Percentiles rank a stretch among this genome's conserved stretches.
Evolutionary conservation across 2,797 vertebrate genomes (phyloP).

Genomic region (Pangasius macronema): DNA sequence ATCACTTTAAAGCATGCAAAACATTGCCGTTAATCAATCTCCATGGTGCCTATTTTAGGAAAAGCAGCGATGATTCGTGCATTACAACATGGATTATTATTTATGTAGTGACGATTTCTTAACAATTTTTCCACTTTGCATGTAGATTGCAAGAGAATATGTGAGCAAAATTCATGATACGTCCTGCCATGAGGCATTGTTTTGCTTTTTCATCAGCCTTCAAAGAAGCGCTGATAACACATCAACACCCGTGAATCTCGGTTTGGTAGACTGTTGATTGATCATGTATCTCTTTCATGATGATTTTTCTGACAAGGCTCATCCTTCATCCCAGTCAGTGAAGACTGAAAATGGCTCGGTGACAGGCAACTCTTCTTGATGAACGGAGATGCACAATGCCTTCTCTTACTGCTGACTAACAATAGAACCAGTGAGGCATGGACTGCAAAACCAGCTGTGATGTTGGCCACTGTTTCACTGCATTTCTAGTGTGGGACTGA

Average conservation of each 20-base stretch:
- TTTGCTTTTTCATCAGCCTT: conserved; percentile 29
- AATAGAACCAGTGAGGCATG: conserved; percentile 41
- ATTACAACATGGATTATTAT: not conserved
- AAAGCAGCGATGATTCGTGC: not conserved
- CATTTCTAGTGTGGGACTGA: not conserved
- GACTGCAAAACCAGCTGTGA: conserved; percentile 4
- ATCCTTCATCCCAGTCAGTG: conserved; percentile 63
- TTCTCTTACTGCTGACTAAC: conserved; percentile 61
- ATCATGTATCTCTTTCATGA: conserved; percentile 67
- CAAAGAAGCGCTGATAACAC: conserved; percentile 59
- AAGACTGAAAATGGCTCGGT: conserved; percentile 61
- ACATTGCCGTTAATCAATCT: not conserved
- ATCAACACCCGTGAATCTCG: conserved; percentile 70
- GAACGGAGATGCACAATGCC: conserved; percentile 64
- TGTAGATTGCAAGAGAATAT: not conserved
- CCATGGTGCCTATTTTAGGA: not conserved
- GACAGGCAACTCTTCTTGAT: conserved; percentile 67
- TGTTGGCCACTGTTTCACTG: not conserved
- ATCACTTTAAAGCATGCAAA: conserved; percentile 39
- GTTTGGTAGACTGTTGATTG: conserved; percentile 64
- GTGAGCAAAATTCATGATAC: not conserved
- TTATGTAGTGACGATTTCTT: not conserved
- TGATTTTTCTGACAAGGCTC: conserved; percentile 65
- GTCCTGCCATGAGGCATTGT: conserved; percentile 17
- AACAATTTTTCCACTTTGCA: not conserved